These are phyloP conservation scores for Drosophila hydei DNA, from an alignment of 1,140 invertebrate species.

Conservation along the genomic window DNA sequence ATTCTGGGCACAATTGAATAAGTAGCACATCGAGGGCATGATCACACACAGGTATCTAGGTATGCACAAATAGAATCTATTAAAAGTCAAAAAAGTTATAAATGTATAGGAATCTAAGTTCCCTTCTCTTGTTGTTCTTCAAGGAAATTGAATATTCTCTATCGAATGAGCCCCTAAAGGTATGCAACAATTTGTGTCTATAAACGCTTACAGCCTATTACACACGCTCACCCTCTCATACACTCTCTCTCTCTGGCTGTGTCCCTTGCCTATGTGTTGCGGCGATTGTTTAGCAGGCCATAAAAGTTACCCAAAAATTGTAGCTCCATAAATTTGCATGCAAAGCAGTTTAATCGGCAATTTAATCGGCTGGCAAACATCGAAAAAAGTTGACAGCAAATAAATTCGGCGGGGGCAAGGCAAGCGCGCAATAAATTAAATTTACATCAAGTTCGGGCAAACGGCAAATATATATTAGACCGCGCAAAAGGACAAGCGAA, in stretches of 20 bases:
- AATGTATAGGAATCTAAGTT: too few relatives aligned
- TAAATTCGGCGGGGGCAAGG: conserved; percentile 62
- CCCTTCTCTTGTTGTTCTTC: too few relatives aligned
- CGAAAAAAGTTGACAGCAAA: conserved; percentile 53
- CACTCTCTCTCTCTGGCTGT: neutral
- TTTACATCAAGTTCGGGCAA: conserved; percentile 67
- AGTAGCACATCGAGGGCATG: too few relatives aligned
- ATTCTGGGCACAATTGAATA: too few relatives aligned
- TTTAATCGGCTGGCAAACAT: conserved; percentile 41
- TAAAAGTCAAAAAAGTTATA: too few relatives aligned
- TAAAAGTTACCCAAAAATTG: conserved; percentile 7
- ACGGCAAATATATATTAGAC: conserved; percentile 9
- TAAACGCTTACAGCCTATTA: neutral
- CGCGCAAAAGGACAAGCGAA: too few relatives aligned
- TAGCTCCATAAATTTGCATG: conserved; percentile 47
- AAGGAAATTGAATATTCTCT: too few relatives aligned
- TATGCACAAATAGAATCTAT: too few relatives aligned
- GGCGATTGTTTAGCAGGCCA: conserved; percentile 3
- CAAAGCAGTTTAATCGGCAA: conserved; percentile 49
- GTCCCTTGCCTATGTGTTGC: too few relatives aligned
- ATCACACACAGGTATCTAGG: too few relatives aligned
- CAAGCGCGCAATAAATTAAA: conserved; percentile 68
- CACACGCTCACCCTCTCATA: neutral
- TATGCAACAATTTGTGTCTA: neutral
- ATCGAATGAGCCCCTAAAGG: neutral